These are phyloP conservation scores for Eupithecia abbreviata DNA, from an alignment of 2,888 invertebrate species.

Conservation along the genomic window DNA sequence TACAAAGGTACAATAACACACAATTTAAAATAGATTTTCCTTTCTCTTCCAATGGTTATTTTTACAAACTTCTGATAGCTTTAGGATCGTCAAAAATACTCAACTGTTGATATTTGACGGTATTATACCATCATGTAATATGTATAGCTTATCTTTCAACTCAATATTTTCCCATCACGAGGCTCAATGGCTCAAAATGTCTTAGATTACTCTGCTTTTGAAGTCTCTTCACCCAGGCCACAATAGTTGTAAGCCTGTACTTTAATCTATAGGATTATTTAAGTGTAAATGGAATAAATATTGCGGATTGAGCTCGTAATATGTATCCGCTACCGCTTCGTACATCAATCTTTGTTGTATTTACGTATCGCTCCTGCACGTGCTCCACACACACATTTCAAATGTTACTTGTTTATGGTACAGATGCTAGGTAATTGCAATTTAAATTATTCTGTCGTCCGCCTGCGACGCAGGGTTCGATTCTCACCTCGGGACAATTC, in stretches of 20 bases:
- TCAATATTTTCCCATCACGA: slow-evolving; percentile 11
- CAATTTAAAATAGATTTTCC: too few species aligned
- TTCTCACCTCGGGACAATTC: too few species aligned
- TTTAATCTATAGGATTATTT: slow-evolving; percentile 22
- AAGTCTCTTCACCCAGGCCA: slow-evolving; percentile 12
- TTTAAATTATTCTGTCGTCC: background rate
- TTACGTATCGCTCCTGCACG: background rate
- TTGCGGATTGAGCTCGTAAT: background rate
- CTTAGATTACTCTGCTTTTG: slow-evolving; percentile 2
- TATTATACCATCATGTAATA: slow-evolving; percentile 1
- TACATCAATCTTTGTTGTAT: background rate
- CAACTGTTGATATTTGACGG: background rate
- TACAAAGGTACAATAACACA: too few species aligned
- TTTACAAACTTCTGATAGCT: background rate
- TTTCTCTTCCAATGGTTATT: too few species aligned
- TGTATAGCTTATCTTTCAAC: slow-evolving; percentile 7
- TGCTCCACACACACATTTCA: too few species aligned
- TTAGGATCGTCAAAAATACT: background rate
- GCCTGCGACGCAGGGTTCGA: too few species aligned
- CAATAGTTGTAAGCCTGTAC: slow-evolving; percentile 15
- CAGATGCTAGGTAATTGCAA: background rate
- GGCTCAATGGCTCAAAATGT: background rate
- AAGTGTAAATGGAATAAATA: background rate
- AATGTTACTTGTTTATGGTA: background rate
- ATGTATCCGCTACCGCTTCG: background rate